Evolutionary conservation across 2,888 invertebrate species (phyloP), one percentile per base, ranked within the genome.

Genomic region (Ceriagrion tenellum): DNA sequence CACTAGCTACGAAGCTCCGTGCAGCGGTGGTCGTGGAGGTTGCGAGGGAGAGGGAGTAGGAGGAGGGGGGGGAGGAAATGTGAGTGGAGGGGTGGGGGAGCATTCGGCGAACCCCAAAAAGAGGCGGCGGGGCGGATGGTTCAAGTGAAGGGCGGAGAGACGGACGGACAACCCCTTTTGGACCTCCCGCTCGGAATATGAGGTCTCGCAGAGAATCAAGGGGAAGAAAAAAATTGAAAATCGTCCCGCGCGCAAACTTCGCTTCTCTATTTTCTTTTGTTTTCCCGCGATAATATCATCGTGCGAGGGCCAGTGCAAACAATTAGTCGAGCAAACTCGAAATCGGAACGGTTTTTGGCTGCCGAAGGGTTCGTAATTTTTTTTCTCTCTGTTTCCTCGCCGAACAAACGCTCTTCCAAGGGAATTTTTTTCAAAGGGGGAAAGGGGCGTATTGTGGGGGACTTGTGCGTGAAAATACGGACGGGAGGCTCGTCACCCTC

Each of bases 301-400:
- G 81, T 35, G 81, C 81, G n/a, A 93, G n/a, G 93, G 93, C 93
- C 93, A 93, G 69, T 93, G 93, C 93, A 93, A 93, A 93, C 93
- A 93, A 93, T 93, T 93, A 93, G 40, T 55, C 93, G 47, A 74
- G 69, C 93, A 93, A 93, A 93, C 93, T 93, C 69, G 69, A 69
- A 93, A 69, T 69, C 93, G 69, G n/a, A 55, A 63, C 63, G 93
- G 93, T 93, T 93, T 91, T 91, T 93, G 63, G 91, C 59, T 59
- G 91, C 91, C 81, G 81, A 81, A 81, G 81, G 81, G 81, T 81
- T 81, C 35, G 35, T 35, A 81, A 30, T 74, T 16, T 81, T 81
- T 35, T 81, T n/a, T 16, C 35, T 81, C 35, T 81, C 35, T 81
- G 30, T 35, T 26, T 35, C 81, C 35, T 16, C 81, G 35, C 81